Base-by-base conservation (phyloP, 2,113 vertebrate genomes). In the Collichthys lucidus region DNA sequence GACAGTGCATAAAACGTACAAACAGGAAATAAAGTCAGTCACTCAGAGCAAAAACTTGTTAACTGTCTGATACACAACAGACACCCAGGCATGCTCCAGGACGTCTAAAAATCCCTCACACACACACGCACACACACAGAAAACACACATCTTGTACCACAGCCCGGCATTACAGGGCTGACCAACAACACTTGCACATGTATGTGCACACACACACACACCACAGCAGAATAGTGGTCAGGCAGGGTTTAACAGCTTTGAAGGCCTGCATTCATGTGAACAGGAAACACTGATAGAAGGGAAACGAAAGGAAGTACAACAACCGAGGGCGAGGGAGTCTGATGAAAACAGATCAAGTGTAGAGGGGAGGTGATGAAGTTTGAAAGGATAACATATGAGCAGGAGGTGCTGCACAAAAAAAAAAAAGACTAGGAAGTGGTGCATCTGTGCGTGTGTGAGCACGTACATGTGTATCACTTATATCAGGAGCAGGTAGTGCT, bases 1-100 rank as follows among this genome's bases (percentile, higher is more conserved):
- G n/a, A 92, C 85, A 93, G 87, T 90, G 85, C 88, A 97, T 96
- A 96, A 96, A 94, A 96, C 95, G 31, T 90, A 92, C 80, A 92
- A 89, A 92, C 85, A 75, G 86, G 86, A 88, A 89, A 50, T 82
- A 67, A 78, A 95, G 95, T 95, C 95, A 95, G 94, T 96, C 95
- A 95, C 83, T 82, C 77, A 96, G 94, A 88, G 87, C 49, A 92
- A 74, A 86, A 87, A 80, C 68, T 29, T 76, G 9, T 87, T 85
- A 76, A 80, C 59, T 85, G 92, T 94, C 76, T 86, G 78, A 70
- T 82, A 90, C 84, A 89, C 74, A 89, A 83, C 85, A 88, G 88
- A 83, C 85, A 81, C 89, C 91, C 91, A 89, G 91, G 89, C 90
- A 92, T 86, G 74, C 75, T 79, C 74, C 65, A 72, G 42, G 59